A percentile compares a stretch with the other conserved stretches of the same genome.
These are phyloP conservation scores for Bufo bufo DNA, from an alignment of 2,113 vertebrate genomes.

Conservation along the genomic window DNA sequence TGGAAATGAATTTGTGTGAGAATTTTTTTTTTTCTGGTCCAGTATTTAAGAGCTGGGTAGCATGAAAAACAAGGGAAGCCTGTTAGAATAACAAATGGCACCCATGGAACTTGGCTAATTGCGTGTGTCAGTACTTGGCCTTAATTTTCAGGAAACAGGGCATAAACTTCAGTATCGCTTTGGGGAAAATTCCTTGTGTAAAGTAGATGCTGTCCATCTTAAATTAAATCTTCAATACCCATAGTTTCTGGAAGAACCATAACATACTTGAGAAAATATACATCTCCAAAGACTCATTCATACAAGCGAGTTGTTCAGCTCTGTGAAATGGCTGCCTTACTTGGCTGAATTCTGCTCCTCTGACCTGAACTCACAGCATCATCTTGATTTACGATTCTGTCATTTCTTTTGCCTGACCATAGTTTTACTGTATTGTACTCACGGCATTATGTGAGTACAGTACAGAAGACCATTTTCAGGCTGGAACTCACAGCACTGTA, in stretches of 20 bases:
- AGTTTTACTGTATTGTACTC: no score
- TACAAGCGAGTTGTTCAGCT: no score
- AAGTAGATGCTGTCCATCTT: constrained; percentile 39
- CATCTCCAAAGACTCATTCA: no score
- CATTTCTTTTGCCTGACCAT: no score
- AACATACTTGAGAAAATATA: background rate
- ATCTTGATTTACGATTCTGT: no score
- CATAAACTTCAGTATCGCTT: constrained; percentile 44
- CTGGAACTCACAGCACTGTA: no score
- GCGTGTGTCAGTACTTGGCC: constrained; percentile 34
- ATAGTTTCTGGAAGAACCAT: background rate
- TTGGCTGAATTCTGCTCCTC: no score
- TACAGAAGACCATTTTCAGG: no score
- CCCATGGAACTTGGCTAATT: constrained; percentile 45
- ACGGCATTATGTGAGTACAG: no score
- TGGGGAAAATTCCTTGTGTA: constrained; percentile 34
- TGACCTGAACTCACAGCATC: no score
- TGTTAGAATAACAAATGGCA: constrained; percentile 38
- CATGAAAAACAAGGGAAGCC: constrained; percentile 16
- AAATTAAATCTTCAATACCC: background rate
- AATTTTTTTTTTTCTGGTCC: background rate
- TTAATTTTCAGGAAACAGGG: constrained; percentile 51
- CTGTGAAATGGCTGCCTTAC: no score
- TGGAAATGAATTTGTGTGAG: background rate
- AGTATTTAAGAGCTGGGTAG: background rate